Evolutionary conservation across 92 coral and sea anemone species (phyloP), one percentile per base, ranked within the genome.

Genomic region (Phenganax stokvisi): DNA sequence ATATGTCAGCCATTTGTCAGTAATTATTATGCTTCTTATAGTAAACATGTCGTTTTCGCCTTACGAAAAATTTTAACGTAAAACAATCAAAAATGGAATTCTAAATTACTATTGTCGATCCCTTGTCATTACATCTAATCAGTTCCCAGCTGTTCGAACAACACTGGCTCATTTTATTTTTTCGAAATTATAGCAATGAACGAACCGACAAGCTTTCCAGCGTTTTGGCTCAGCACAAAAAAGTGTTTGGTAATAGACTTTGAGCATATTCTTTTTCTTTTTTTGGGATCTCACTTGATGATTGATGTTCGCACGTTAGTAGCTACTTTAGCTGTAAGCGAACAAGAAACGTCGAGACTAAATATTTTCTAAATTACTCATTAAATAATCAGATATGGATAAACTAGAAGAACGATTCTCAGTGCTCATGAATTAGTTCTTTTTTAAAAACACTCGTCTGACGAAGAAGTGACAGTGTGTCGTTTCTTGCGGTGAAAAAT

Each of bases 41-140:
- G 54, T 68, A 68, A 68, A 37, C 53, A 68, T 53, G 54, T 68
- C 53, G 70, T 68, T 68, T 64, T 20, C 70, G 12, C 70, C 17
- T 64, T 64, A 4, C 11, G 37, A 6, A 64, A 8, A 64, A 64
- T 64, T 64, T 17, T 28, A 68, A 37, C 53, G 47, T 68, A 68
- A 68, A 30, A 29, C 53, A 30, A 68, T 68, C 54, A 68, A 68
- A 8, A n/a, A 17, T 37, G 47, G 73, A 68, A 68, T 30, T 37
- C 47, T 68, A 68, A 68, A 68, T 68, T 68, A 68, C 73, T 25
- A 17, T 64, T 68, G 52, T 68, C 73, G 53, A 68, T 68, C 73
- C 12, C 47, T 64, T 64, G 70, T 64, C 70, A 64, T 44, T 59
- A 59, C 3, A 61, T 64, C 37, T 6, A 64, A 64, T 64, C 70